Evolutionary conservation across 2,113 vertebrate genomes (phyloP), one percentile per base, ranked within the genome.

Genomic region (Thalassarche chlororhynchos): DNA sequence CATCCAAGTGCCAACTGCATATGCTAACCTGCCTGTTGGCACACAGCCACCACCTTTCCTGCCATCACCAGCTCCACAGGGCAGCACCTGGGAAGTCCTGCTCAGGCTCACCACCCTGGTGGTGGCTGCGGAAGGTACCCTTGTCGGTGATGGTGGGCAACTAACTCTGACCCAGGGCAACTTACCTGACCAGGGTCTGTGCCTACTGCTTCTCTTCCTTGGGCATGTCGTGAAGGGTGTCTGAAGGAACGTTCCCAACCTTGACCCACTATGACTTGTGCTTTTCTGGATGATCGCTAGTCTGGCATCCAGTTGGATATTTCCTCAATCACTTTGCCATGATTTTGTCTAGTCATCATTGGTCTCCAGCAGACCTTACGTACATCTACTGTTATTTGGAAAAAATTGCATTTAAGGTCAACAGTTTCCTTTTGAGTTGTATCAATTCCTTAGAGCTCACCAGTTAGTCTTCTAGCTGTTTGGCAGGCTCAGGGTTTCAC

Each of bases 141-240:
- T 11, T 29, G 29, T 11, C 25, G 14, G 5, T 42, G 36, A 31
- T 9, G 25, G 21, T 38, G 21, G 42, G 5, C 4, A 1, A 34
- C 49, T 23, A 38, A 44, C 44, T 80, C 57, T 62, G 32, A 58
- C 24, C 21, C 18, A 25, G 40, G 9, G 29, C 21, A 77, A 15
- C 8, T 40, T 72, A 2, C 0, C n/a, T 74, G 62, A 60, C 7
- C 24, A 60, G 14, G 18, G 6, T 58, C 52, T 68, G 21, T 42
- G 17, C 24, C 44, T 72, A 44, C 11, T 4, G 1, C 47, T 89
- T 80, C 16, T 76, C 14, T 60, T 74, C 38, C 38, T 54, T 40
- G 9, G 17, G 2, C 23, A 23, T 34, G 6, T 8, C 23, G 1
- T 5, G 2, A 57, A 29, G 10, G 6, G 5, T 61, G 20, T 17